These are phyloP conservation scores for Sebastes melanostomus DNA, from an alignment of 2,797 vertebrate species.

Conservation along the genomic window DNA sequence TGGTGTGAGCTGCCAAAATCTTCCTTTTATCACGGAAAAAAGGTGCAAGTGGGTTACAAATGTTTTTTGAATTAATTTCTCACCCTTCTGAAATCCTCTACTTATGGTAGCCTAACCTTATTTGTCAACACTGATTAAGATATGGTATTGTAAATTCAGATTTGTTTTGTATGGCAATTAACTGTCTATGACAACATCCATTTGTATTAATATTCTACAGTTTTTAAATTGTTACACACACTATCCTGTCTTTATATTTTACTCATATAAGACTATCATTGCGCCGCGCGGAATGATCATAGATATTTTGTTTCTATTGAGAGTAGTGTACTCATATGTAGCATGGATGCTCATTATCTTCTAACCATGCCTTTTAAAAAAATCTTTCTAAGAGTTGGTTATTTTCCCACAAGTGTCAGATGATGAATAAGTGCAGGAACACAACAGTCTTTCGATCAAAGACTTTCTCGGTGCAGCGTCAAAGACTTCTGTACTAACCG, in stretches of 20 bases:
- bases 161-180: slow-evolving; percentile 45
- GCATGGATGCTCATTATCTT: slow-evolving; percentile 89
- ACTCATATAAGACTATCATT: slow-evolving; percentile 95
- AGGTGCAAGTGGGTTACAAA: background rate
- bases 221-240: slow-evolving; percentile 81
- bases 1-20: slow-evolving; percentile 25
- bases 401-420: slow-evolving; percentile 84
- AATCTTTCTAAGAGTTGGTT: slow-evolving; percentile 86
- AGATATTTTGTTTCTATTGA: slow-evolving; percentile 85
- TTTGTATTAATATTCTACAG: slow-evolving; percentile 83
- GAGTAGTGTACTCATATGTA: slow-evolving; percentile 91
- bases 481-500: slow-evolving; percentile 83
- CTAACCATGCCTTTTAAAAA: slow-evolving; percentile 83
- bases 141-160: slow-evolving; percentile 55
- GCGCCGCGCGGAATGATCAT: slow-evolving; percentile 98
- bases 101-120: slow-evolving; percentile 28
- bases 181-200: slow-evolving; percentile 51
- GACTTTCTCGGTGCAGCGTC: slow-evolving; percentile 86
- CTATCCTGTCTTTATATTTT: slow-evolving; percentile 77
- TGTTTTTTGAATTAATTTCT: slow-evolving; percentile 29
- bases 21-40: background rate
- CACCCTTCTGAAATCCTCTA: slow-evolving; percentile 35
- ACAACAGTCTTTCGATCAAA: slow-evolving; percentile 86
- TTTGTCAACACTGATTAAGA: slow-evolving; percentile 69
- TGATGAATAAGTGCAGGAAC: slow-evolving; percentile 90